Conservation (phyloP, 2,113 vertebrate genomes). For the Egretta garzetta region DNA sequence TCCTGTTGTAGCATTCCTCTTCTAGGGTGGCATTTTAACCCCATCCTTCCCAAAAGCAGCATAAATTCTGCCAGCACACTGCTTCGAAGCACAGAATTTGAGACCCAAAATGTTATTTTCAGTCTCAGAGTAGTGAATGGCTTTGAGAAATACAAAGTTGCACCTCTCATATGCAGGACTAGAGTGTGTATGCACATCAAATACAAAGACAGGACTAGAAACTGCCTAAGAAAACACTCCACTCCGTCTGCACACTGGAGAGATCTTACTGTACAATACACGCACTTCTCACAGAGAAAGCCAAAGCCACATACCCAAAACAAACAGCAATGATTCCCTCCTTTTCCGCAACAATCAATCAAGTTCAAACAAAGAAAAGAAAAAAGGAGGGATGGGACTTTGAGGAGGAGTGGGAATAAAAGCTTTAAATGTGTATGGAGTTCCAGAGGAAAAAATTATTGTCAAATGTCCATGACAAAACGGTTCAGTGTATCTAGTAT, state of each 20-base stretch:
- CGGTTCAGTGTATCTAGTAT: background rate
- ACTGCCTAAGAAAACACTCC: background rate
- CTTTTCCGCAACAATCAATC: background rate
- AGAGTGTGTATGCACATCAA: background rate
- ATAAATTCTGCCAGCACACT: background rate
- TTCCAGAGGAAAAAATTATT: background rate
- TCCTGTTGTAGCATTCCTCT: conserved; percentile 18
- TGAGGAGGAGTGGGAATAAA: background rate
- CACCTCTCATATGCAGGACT: background rate
- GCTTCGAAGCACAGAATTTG: background rate
- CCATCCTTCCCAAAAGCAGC: background rate
- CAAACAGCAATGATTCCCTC: background rate
- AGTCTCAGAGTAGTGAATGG: background rate
- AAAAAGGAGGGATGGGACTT: background rate
- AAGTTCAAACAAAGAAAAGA: background rate
- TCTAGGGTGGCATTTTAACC: background rate
- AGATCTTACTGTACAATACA: background rate
- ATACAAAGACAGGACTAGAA: background rate
- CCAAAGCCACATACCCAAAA: background rate
- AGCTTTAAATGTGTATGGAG: background rate
- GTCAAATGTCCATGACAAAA: background rate
- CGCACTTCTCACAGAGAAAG: background rate
- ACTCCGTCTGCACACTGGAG: background rate
- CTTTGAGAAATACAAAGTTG: background rate
- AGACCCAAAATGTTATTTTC: background rate